These are phyloP conservation scores for Athalia cordata DNA, from an alignment of 2,888 invertebrate species.

Conservation along the genomic window DNA sequence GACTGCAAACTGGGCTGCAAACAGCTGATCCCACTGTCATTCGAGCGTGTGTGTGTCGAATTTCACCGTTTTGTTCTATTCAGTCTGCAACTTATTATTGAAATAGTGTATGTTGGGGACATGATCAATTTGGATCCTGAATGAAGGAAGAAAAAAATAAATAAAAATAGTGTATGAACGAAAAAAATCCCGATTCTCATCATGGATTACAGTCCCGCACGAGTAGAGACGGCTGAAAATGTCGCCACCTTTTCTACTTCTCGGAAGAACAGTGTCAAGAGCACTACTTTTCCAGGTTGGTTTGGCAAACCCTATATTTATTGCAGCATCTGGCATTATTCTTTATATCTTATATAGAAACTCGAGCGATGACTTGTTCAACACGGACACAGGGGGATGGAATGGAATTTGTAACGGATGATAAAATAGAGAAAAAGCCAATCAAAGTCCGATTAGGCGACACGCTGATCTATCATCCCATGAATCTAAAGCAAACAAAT, in stretches of 20 bases:
- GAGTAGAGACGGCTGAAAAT: constrained; percentile 11
- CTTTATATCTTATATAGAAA: constrained; percentile 53
- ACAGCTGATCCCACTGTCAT: constrained; percentile 27
- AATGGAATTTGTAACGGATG: constrained; percentile 78
- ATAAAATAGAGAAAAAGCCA: constrained; percentile 59
- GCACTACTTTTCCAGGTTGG: constrained; percentile 27
- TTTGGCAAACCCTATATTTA: not conserved
- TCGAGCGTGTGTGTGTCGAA: constrained; percentile 4
- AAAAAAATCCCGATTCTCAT: not conserved
- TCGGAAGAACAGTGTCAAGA: constrained; percentile 33
- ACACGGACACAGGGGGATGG: constrained; percentile 85
- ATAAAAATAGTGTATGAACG: not conserved
- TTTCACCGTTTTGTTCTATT: constrained; percentile 1
- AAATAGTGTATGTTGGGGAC: no score
- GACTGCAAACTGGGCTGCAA: constrained; percentile 3
- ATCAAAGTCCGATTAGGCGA: constrained; percentile 67
- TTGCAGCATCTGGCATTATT: not conserved
- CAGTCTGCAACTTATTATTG: not conserved
- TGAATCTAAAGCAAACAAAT: constrained; percentile 67
- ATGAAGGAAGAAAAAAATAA: no score
- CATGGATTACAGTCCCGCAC: constrained; percentile 14
- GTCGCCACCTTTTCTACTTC: constrained; percentile 42
- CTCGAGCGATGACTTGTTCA: constrained; percentile 59
- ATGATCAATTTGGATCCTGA: no score
- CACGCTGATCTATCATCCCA: constrained; percentile 71